Percentiles rank a stretch among this genome's conserved stretches.
Conservation (phyloP, 2,888 invertebrate genomes). For the Drosophila tanythrix region DNA sequence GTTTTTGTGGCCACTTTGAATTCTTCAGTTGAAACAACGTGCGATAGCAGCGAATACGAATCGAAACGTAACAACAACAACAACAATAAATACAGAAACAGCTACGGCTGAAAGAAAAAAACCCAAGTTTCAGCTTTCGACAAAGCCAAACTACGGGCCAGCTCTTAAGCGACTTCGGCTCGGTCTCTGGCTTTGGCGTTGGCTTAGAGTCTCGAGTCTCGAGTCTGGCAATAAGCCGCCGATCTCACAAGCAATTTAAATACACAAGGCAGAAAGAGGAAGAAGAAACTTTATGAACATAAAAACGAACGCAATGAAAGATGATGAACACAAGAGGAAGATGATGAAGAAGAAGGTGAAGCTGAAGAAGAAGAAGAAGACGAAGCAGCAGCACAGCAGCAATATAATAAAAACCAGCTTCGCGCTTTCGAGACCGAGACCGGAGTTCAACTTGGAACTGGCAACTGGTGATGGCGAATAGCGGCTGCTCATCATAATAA, state of each 20-base stretch:
- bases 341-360: slow-evolving; percentile 19
- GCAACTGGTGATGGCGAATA: slow-evolving; percentile 28
- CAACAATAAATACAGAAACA: slow-evolving; percentile 5
- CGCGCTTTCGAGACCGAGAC: slow-evolving; percentile 47
- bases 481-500: slow-evolving; percentile 77
- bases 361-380: slow-evolving; percentile 17
- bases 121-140: slow-evolving; percentile 77
- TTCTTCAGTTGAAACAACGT: slow-evolving; percentile 70
- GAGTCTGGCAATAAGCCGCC: slow-evolving; percentile 52
- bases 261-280: slow-evolving; percentile 74
- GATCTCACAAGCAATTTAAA: slow-evolving; percentile 77
- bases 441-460: slow-evolving; percentile 56
- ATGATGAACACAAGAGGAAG: slow-evolving; percentile 21
- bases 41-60: slow-evolving; percentile 64
- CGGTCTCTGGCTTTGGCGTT: slow-evolving; percentile 16
- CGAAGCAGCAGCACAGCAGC: slow-evolving; percentile 35
- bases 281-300: slow-evolving; percentile 76
- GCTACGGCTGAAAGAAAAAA: slow-evolving; percentile 35
- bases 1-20: slow-evolving; percentile 68
- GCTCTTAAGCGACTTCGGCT: slow-evolving; percentile 20
- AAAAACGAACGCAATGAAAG: slow-evolving; percentile 54
- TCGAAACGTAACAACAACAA: slow-evolving; percentile 43
- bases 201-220: slow-evolving; percentile 16
- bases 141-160: slow-evolving; percentile 55
- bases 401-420: slow-evolving; percentile 65